phyloP scores from a whole-genome alignment of 2,888 invertebrate species.

The Andrena praecox region DNA sequence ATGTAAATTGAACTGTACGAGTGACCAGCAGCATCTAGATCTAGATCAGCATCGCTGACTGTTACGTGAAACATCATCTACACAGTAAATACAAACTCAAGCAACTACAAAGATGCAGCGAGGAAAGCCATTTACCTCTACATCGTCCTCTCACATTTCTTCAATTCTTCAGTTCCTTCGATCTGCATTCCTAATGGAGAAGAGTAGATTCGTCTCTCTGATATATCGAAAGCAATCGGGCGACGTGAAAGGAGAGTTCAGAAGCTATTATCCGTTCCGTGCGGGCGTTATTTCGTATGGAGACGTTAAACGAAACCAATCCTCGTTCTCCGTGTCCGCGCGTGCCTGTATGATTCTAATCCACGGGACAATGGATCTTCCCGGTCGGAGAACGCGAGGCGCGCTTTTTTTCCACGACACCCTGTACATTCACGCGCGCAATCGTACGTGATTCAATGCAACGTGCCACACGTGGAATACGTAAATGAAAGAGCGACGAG shows the following conservation, averaged over 20 bases:
- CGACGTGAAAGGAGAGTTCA: neutral
- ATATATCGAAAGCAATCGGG: conserved; percentile 16
- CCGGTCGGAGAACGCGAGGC: neutral
- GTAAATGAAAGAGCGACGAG: conserved; percentile 61
- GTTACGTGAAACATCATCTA: neutral
- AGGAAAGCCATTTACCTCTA: no score
- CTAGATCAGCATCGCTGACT: neutral
- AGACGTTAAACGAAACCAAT: neutral
- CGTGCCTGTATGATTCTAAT: neutral
- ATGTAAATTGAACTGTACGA: conserved; percentile 24
- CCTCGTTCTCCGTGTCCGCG: neutral
- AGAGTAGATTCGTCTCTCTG: neutral
- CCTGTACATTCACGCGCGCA: conserved; percentile 57
- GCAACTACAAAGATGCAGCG: neutral
- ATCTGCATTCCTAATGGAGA: neutral
- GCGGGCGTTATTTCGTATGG: neutral
- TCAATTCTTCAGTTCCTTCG: neutral
- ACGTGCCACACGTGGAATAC: conserved; percentile 67
- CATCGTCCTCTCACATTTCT: neutral
- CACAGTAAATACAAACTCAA: no score
- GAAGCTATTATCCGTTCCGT: neutral
- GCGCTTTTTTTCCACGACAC: conserved; percentile 54
- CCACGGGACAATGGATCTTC: neutral
- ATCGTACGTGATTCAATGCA: conserved; percentile 76
- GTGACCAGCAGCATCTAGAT: neutral